Evolutionary conservation across 2,113 vertebrate genomes (phyloP), one percentile per base, ranked within the genome.

Genomic region (Ochotona curzoniae): DNA sequence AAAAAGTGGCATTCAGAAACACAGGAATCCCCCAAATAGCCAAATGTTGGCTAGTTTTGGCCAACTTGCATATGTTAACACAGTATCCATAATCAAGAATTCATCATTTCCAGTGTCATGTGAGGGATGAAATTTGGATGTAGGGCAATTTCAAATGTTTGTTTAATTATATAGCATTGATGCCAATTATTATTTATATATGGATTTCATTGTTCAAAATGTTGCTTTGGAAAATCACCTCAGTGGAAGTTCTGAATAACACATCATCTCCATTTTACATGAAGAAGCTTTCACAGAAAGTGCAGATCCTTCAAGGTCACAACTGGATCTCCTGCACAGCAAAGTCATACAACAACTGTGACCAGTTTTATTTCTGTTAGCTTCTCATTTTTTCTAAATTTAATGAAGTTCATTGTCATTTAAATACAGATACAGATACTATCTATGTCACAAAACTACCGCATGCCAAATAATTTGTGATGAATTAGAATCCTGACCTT

Each of bases 151-250:
- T 79, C 38, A 87, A 90, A 84, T 17, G 8, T 23, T 32, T 84
- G 7, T 28, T 75, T 81, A 70, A 17, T 93, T 84, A 30, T 0
- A 57, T 4, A 74, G 7, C 30, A 90, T 47, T 83, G 30, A 9
- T 69, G 47, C 79, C 4, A 66, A 83, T 75, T 57, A 87, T 66
- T 14, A 69, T 80, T 90, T 76, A 79, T 25, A 8, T 21, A 71
- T 23, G 32, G 3, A 11, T 82, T 9, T 81, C 28, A 63, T 54
- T 89, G 54, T 60, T 66, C 8, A 92, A 92, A 70, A 57, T 47
- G 44, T n/a, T 8, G 51, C 82, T 91, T 74, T 61, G 60, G 61
- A 83, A 92, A 89, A 51, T 88, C 21, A 51, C 17, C 26, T 84
- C 10, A 32, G 49, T 49, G 60, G 35, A 60, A 4, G 8, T 80